Evolutionary conservation across 2,797 vertebrate genomes (phyloP).

Genomic region (Hippocampus kuda): DNA sequence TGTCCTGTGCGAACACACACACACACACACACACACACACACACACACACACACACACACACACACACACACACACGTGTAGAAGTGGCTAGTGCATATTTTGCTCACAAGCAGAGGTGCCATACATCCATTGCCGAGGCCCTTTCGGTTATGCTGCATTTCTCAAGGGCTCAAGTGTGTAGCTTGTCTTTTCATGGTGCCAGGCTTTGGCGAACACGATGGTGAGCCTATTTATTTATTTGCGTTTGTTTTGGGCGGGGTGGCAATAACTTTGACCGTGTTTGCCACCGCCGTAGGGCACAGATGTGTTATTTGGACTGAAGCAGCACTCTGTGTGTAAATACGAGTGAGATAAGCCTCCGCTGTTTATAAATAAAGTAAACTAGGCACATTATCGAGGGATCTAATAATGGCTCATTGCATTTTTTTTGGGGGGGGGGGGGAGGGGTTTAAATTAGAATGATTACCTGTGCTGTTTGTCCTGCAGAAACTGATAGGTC

Average conservation of each 20-base stretch:
- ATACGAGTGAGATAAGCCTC: conserved; percentile 44
- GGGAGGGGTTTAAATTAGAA: conserved; percentile 18
- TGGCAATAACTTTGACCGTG: conserved; percentile 44
- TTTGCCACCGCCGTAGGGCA: conserved; percentile 16
- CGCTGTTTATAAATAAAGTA: conserved; percentile 51
- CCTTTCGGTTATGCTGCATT: conserved; percentile 12
- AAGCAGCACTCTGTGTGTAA: conserved; percentile 34
- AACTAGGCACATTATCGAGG: conserved; percentile 47
- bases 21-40: too few species aligned
- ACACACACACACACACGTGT: conserved; percentile 4
- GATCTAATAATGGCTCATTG: conserved; percentile 50
- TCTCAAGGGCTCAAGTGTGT: conserved; percentile 18
- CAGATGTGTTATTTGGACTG: conserved; percentile 14
- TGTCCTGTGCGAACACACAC: too few species aligned
- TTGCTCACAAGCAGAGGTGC: conserved; percentile 25
- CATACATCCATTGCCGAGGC: conserved; percentile 25
- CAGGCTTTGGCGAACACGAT: conserved; percentile 10
- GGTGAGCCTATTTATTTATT: neutral
- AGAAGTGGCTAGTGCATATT: conserved; percentile 31
- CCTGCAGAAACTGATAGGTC: conserved; percentile 7
- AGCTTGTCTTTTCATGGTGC: conserved; percentile 10
- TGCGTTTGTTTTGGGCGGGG: conserved; percentile 4
- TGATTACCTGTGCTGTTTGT: conserved; percentile 42
- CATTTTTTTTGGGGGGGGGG: conserved; percentile 24
- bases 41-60: too few species aligned